Percentiles rank a stretch among this genome's conserved stretches.
phyloP scores from a whole-genome alignment of 2,113 vertebrate genomes.

The Tupaia tana region DNA sequence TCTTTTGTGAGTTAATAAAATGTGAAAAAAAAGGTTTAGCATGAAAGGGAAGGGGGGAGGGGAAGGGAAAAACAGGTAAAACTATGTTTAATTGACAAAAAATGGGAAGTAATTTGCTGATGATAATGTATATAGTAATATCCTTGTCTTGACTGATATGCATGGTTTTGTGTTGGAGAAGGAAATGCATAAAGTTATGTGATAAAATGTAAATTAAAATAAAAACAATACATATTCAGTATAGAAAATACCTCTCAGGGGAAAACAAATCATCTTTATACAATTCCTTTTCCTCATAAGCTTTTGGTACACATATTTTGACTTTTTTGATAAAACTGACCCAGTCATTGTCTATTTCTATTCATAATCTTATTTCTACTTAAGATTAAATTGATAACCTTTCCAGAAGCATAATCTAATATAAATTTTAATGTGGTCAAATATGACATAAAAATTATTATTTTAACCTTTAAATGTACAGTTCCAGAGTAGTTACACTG shows the following conservation, averaged over 20 bases:
- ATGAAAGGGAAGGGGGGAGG: too few relatives aligned
- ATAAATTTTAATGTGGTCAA: background rate
- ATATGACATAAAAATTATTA: background rate
- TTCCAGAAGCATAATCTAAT: background rate
- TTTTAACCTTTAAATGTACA: background rate
- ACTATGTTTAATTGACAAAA: too few relatives aligned
- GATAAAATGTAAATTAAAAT: background rate
- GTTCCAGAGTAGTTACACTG: too few relatives aligned
- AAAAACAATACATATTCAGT: background rate
- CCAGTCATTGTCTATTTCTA: background rate
- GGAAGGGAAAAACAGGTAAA: too few relatives aligned
- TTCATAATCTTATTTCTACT: background rate
- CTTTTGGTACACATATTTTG: background rate
- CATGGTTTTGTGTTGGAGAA: too few relatives aligned
- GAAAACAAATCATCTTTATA: background rate
- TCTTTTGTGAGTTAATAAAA: too few relatives aligned
- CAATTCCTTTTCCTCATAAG: background rate
- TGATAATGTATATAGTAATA: too few relatives aligned
- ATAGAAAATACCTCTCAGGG: background rate
- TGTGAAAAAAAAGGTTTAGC: too few relatives aligned
- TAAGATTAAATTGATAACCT: background rate
- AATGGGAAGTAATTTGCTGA: too few relatives aligned
- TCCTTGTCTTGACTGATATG: too few relatives aligned
- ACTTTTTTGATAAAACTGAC: background rate
- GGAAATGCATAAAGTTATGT: background rate